Base-by-base conservation (phyloP, 2,888 invertebrate genomes). In the Andrena chrysosceles region DNA sequence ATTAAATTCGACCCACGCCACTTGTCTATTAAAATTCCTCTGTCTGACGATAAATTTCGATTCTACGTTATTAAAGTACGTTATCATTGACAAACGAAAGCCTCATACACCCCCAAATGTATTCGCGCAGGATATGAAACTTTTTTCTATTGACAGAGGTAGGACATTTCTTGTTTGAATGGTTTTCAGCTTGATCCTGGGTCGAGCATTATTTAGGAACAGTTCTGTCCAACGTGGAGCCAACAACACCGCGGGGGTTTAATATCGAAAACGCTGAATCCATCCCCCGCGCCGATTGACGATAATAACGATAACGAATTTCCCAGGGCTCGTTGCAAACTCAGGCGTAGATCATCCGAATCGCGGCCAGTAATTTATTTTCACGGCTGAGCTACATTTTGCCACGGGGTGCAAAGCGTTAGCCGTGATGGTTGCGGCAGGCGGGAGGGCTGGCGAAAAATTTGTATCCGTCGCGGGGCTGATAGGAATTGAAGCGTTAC, bases 261-360 rank as follows among this genome's bases (percentile, higher is more conserved):
- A 77, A 83, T 85, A 85, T 83, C 56, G 84, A 84, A 84, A 84
- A 85, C 75, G 85, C 63, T 63, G 77, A 81, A 84, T 78, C 86
- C 84, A 76, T 77, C 73, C 67, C 68, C 68, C 4, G 62, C 52
- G 33, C 68, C 81, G 66, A 86, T 84, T 59, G 73, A 69, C 75
- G 72, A 78, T 77, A 86, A 77, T 77, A 86, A 73, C 81, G 70
- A 76, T 84, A 81, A 77, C 72, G 72, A 77, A 77, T 81, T 71
- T 76, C 67, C 23, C 56, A 42, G 26, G n/a, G 35, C 23, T 23
- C 49, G 26, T 29, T 62, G 54, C 49, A 72, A 75, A 69, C 59
- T 42, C 67, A 56, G 66, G 33, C 7, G 66, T 59, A 60, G 56
- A 77, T 77, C 81, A 73, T 68, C 59, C 67, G 82, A 81, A 76